Percentiles rank a stretch among this genome's conserved stretches.
These are phyloP conservation scores for Sphaerophoria taeniata DNA, from an alignment of 2,888 invertebrate genomes.

Conservation along the genomic window DNA sequence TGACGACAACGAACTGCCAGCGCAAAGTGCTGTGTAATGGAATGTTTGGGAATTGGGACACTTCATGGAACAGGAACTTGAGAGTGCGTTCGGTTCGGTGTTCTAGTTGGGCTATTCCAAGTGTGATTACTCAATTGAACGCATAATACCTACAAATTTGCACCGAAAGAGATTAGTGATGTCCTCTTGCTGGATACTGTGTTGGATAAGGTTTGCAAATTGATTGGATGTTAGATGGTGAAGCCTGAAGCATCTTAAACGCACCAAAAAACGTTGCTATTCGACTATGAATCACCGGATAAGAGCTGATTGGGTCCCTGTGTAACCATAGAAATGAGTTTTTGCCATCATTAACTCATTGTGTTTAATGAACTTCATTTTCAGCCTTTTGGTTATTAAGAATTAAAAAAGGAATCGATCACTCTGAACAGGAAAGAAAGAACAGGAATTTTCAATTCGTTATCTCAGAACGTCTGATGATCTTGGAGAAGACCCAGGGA, in stretches of 20 bases:
- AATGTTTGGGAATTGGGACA: conserved; percentile 42
- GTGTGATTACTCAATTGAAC: conserved; percentile 70
- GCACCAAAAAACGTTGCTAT: conserved; percentile 12
- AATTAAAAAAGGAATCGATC: too few relatives aligned
- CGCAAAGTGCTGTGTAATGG: conserved; percentile 64
- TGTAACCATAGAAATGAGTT: neutral
- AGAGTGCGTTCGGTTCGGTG: neutral
- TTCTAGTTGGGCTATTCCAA: conserved; percentile 41
- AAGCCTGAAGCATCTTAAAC: neutral
- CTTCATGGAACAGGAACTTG: conserved; percentile 18
- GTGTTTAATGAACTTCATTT: neutral
- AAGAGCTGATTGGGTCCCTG: neutral
- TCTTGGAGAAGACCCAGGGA: too few relatives aligned
- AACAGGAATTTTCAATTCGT: too few relatives aligned
- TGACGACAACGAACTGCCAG: conserved; percentile 15
- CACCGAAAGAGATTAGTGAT: conserved; percentile 58
- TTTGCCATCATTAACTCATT: neutral
- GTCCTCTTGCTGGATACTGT: conserved; percentile 12
- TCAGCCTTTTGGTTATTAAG: too few relatives aligned
- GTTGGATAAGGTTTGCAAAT: conserved; percentile 20
- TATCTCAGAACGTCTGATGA: too few relatives aligned
- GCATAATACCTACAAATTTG: conserved; percentile 44
- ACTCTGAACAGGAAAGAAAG: too few relatives aligned
- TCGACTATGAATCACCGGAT: conserved; percentile 2
- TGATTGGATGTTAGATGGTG: neutral